Evolutionary conservation across 2,888 invertebrate species (phyloP).

Genomic region (Aquatica leii): DNA sequence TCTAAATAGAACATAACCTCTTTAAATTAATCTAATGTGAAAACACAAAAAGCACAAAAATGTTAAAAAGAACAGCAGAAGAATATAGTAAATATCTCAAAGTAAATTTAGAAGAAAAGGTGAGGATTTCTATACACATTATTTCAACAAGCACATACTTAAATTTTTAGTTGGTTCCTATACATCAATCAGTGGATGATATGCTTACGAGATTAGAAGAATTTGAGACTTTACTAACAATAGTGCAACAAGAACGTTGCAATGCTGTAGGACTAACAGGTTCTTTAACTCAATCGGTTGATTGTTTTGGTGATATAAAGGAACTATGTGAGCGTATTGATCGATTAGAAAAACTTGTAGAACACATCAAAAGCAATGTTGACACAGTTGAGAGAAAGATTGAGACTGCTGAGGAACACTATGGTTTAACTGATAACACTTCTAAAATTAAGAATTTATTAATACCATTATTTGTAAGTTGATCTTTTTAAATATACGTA

Average conservation of each 20-base stretch:
- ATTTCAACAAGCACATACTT: no score
- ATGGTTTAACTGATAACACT: slow-evolving; percentile 65
- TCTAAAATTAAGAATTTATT: slow-evolving; percentile 66
- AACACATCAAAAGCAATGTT: slow-evolving; percentile 64
- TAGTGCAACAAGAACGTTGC: slow-evolving; percentile 62
- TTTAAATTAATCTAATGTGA: no score
- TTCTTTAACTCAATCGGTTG: slow-evolving; percentile 62
- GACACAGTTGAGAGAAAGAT: slow-evolving; percentile 65
- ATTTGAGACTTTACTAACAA: slow-evolving; percentile 68
- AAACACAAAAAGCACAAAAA: slow-evolving; percentile 7
- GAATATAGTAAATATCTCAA: slow-evolving; percentile 92
- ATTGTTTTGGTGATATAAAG: slow-evolving; percentile 64
- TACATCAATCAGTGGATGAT: slow-evolving; percentile 71
- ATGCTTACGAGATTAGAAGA: slow-evolving; percentile 74
- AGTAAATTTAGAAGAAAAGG: slow-evolving; percentile 79
- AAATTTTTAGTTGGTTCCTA: slow-evolving; percentile 54
- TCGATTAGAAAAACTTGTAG: slow-evolving; percentile 65
- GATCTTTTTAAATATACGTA: background rate
- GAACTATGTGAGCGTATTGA: slow-evolving; percentile 65
- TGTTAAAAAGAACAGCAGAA: slow-evolving; percentile 66
- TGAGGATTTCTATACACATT: slow-evolving; percentile 8
- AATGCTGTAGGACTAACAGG: slow-evolving; percentile 61
- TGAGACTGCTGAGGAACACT: slow-evolving; percentile 68
- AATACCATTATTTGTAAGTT: slow-evolving; percentile 65
- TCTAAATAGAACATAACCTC: no score